These are phyloP conservation scores for Achlya flavicornis DNA, from an alignment of 2,888 invertebrate species.

Conservation along the genomic window DNA sequence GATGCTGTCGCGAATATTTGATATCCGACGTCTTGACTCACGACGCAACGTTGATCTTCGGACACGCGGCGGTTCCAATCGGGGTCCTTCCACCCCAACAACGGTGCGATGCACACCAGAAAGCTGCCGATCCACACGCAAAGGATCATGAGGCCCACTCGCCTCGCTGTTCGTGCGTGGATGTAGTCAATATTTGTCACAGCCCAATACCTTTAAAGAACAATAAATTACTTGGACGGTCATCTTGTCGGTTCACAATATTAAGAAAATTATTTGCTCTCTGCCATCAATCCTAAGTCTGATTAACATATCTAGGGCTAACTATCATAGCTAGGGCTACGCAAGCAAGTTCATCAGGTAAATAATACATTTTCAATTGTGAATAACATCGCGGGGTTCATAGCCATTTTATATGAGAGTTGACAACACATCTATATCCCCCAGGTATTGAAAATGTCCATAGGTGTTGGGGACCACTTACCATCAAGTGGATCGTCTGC, in stretches of 20 bases:
- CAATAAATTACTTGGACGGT: constrained; percentile 5
- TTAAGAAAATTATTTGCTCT: too few relatives aligned
- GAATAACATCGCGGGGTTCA: background rate
- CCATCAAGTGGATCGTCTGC: too few relatives aligned
- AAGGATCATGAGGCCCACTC: constrained; percentile 91
- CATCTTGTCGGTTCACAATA: background rate
- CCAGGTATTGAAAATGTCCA: too few relatives aligned
- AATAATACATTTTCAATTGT: background rate
- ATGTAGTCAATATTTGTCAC: constrained; percentile 96
- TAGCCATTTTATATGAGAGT: too few relatives aligned
- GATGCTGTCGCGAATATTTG: constrained; percentile 96
- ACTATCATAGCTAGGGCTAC: too few relatives aligned
- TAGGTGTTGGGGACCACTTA: too few relatives aligned
- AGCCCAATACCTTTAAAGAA: constrained; percentile 90
- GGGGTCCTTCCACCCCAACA: constrained; percentile 92
- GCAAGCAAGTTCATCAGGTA: background rate
- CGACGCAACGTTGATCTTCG: constrained; percentile 88
- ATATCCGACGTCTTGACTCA: constrained; percentile 93
- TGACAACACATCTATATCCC: too few relatives aligned
- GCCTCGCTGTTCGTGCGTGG: constrained; percentile 89
- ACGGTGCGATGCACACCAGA: constrained; percentile 93
- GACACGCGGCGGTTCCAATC: constrained; percentile 83
- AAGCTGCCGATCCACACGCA: constrained; percentile 93
- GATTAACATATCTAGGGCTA: background rate
- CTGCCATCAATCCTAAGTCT: too few relatives aligned